phyloP scores from a whole-genome alignment of 1,140 invertebrate genomes.

The Steinernema feltiae region DNA sequence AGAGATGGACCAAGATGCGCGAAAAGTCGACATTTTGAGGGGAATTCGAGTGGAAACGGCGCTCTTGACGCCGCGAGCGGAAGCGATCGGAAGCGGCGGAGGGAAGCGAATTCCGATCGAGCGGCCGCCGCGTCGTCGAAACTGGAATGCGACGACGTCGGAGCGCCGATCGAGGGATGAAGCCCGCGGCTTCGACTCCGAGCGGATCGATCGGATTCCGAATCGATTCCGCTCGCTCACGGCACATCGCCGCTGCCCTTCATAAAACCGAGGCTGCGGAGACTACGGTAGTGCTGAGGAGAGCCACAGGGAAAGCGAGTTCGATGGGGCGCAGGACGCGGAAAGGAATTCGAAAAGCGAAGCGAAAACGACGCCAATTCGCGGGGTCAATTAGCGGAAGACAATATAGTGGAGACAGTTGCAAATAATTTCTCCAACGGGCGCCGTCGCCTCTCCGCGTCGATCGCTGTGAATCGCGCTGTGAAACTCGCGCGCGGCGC shows the following conservation, averaged over 20 bases:
- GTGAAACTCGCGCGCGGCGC: background rate
- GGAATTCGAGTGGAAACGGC: background rate
- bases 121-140: background rate
- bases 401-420: conserved; percentile 7
- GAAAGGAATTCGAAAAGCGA: background rate
- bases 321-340: background rate
- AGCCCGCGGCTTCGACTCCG: background rate
- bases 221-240: background rate
- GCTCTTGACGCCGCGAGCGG: background rate
- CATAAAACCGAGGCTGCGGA: background rate
- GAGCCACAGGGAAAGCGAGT: background rate
- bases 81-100: background rate
- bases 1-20: background rate
- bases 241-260: background rate
- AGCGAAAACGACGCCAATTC: background rate
- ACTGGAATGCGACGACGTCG: background rate
- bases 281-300: background rate
- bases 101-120: background rate
- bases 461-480: no score
- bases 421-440: conserved; percentile 11
- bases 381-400: conserved; percentile 13
- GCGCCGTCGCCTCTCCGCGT: no score
- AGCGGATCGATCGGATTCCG: background rate
- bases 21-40: no score
- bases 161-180: no score